Conservation (phyloP, 2,888 invertebrate genomes). For the Thymelicus sylvestris region DNA sequence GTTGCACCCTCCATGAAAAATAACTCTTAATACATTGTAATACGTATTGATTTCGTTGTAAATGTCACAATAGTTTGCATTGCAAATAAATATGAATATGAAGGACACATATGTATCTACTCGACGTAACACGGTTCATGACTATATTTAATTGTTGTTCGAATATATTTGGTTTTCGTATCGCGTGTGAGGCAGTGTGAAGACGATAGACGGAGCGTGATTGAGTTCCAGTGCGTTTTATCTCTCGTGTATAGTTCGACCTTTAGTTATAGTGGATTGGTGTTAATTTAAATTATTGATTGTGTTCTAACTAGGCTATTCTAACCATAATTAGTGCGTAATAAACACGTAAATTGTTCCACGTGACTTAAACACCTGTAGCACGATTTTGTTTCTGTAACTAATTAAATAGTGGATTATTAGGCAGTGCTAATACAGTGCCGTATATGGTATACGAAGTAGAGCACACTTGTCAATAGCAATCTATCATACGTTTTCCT, state of each 20-base stretch:
- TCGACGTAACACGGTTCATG: constrained; percentile 41
- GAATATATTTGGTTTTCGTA: constrained; percentile 28
- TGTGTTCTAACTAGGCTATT: background rate
- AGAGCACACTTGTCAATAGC: constrained; percentile 20
- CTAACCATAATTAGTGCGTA: background rate
- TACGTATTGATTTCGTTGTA: constrained; percentile 39
- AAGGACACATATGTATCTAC: constrained; percentile 48
- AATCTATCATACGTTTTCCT: constrained; percentile 30
- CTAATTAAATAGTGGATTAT: background rate
- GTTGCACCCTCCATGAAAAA: constrained; percentile 19
- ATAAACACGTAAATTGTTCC: too few species aligned
- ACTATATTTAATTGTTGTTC: constrained; percentile 31
- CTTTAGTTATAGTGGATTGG: background rate
- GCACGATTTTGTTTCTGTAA: background rate
- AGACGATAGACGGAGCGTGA: constrained; percentile 22
- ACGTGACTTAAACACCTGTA: background rate
- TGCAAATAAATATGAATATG: constrained; percentile 46
- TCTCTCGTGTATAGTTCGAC: background rate
- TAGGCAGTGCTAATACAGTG: constrained; percentile 8
- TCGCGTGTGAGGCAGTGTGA: constrained; percentile 3
- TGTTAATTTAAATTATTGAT: background rate
- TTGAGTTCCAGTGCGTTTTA: background rate
- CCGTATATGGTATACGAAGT: constrained; percentile 16
- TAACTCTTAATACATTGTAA: constrained; percentile 21
- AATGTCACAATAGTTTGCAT: constrained; percentile 46